These are phyloP conservation scores for Lithobates sylvaticus DNA, from an alignment of 2,797 vertebrate species.

Conservation along the genomic window DNA sequence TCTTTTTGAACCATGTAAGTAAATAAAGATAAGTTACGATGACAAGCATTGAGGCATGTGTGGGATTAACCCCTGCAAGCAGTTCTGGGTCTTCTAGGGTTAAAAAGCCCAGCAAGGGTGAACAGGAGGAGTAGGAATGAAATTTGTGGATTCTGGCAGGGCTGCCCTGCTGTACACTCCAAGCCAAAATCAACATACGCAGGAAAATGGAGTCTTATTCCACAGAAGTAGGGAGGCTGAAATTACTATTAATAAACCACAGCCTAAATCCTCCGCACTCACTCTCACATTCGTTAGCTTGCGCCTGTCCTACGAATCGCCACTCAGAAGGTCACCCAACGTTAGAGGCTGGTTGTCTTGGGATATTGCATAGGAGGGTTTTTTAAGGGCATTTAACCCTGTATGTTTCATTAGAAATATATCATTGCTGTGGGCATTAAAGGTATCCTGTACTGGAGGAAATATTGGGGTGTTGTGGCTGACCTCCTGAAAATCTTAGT, in stretches of 20 bases:
- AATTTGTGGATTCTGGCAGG: constrained; percentile 60
- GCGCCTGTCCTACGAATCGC: constrained; percentile 28
- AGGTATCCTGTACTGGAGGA: not conserved
- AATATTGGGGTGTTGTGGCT: not conserved
- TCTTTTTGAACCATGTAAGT: not conserved
- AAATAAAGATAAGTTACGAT: not conserved
- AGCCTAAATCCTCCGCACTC: constrained; percentile 22
- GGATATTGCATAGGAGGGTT: not conserved
- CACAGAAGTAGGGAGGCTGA: constrained; percentile 53
- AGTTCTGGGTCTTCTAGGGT: constrained; percentile 24
- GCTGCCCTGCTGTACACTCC: constrained; percentile 38
- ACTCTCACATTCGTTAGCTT: constrained; percentile 37
- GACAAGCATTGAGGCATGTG: not conserved
- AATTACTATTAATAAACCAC: constrained; percentile 55
- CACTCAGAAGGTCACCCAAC: not conserved
- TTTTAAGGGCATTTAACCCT: not conserved
- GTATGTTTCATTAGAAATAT: not conserved
- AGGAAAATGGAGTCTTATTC: constrained; percentile 62
- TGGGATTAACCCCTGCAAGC: constrained; percentile 16
- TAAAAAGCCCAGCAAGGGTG: constrained; percentile 37
- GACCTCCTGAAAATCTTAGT: not conserved
- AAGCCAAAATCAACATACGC: constrained; percentile 61
- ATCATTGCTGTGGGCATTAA: not conserved
- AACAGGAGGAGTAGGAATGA: constrained; percentile 41
- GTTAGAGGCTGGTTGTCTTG: not conserved